These are phyloP conservation scores for Bombus difficillimus DNA, from an alignment of 1,140 invertebrate genomes.

Conservation along the genomic window DNA sequence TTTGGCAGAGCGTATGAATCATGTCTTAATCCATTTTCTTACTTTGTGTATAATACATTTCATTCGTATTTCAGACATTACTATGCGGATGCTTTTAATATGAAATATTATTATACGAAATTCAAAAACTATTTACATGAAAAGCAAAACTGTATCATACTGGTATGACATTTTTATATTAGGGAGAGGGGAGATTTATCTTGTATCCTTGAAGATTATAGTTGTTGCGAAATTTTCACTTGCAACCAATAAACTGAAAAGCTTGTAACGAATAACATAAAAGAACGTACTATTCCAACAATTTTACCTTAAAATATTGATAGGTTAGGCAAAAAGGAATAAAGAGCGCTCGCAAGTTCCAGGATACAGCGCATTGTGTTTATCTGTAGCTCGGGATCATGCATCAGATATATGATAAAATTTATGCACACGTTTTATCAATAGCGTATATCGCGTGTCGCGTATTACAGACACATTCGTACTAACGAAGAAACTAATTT, in stretches of 20 bases:
- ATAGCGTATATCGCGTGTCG: not conserved
- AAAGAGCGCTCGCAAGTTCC: not conserved
- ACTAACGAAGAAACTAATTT: not conserved
- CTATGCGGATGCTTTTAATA: too few relatives aligned
- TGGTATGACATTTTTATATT: too few relatives aligned
- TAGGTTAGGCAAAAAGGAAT: not conserved
- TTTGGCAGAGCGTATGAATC: too few relatives aligned
- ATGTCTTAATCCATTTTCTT: too few relatives aligned
- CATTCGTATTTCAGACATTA: too few relatives aligned
- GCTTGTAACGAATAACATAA: not conserved
- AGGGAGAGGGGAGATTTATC: too few relatives aligned
- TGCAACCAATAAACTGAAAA: not conserved
- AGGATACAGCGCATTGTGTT: not conserved
- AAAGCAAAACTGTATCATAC: too few relatives aligned
- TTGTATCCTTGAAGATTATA: too few relatives aligned
- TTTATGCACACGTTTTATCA: not conserved
- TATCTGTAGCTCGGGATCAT: not conserved
- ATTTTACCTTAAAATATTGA: not conserved
- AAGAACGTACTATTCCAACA: not conserved
- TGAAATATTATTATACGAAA: too few relatives aligned
- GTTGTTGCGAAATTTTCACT: not conserved
- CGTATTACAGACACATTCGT: not conserved
- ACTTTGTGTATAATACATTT: too few relatives aligned
- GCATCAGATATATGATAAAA: not conserved
- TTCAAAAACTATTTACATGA: too few relatives aligned